phyloP scores from a whole-genome alignment of 2,797 vertebrate genomes.

The Syngnathus acus region DNA sequence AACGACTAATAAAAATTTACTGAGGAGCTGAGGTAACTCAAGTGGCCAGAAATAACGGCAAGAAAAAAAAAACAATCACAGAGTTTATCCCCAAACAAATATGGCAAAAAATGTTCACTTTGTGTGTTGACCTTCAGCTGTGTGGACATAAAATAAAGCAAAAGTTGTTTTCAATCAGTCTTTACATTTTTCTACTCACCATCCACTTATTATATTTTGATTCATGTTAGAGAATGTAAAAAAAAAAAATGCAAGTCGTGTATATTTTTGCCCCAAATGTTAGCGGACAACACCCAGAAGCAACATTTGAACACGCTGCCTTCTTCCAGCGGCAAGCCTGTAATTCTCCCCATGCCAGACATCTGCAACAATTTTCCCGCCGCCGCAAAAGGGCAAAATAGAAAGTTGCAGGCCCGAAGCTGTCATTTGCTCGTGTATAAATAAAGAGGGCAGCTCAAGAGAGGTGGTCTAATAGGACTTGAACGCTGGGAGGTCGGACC shows the following conservation, averaged over 20 bases:
- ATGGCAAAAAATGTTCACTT: too few species aligned
- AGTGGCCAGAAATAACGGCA: too few species aligned
- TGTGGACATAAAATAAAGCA: not conserved
- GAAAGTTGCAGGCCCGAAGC: slow-evolving; percentile 49
- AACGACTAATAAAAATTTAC: too few species aligned
- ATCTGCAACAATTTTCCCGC: slow-evolving; percentile 48
- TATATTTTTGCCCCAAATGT: not conserved
- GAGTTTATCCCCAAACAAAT: too few species aligned
- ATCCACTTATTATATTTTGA: not conserved
- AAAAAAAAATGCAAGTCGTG: not conserved
- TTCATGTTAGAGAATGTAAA: not conserved
- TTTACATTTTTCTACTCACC: not conserved
- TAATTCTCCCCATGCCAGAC: slow-evolving; percentile 50
- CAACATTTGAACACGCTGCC: slow-evolving; percentile 19
- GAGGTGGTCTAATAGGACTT: slow-evolving; percentile 39
- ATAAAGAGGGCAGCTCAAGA: slow-evolving; percentile 41
- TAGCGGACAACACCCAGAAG: slow-evolving; percentile 13
- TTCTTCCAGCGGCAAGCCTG: slow-evolving; percentile 29
- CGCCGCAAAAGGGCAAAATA: slow-evolving; percentile 54
- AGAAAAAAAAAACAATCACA: too few species aligned
- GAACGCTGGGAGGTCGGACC: slow-evolving; percentile 32
- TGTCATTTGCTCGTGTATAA: slow-evolving; percentile 57
- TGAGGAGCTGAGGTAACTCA: too few species aligned
- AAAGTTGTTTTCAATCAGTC: not conserved
- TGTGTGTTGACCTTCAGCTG: not conserved